Evolutionary conservation across 2,797 vertebrate species (phyloP).

Genomic region (Enoplosus armatus): DNA sequence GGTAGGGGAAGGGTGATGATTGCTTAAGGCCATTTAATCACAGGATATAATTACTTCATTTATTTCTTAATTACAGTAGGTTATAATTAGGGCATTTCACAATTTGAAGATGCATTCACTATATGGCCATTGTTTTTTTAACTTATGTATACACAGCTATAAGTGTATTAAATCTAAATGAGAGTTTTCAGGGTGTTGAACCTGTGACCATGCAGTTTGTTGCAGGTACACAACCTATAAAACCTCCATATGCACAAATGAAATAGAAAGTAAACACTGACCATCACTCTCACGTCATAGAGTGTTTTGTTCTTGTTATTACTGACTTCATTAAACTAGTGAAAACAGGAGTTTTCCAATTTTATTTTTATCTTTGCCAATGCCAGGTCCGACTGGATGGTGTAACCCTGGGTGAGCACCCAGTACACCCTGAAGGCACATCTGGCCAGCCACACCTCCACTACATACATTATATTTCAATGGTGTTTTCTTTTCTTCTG

Average conservation of each 20-base stretch:
- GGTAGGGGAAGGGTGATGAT: too few species aligned
- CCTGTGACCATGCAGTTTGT: background rate
- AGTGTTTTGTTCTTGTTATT: too few species aligned
- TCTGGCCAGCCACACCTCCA: background rate
- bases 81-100: constrained; percentile 16
- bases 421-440: background rate
- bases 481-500: too few species aligned
- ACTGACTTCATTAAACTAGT: too few species aligned
- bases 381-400: background rate
- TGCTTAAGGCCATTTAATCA: background rate
- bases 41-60: constrained; percentile 15
- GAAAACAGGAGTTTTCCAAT: background rate
- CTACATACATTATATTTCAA: background rate
- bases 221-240: background rate
- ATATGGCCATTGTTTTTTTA: background rate
- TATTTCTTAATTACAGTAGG: constrained; percentile 7
- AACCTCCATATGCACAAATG: too few species aligned
- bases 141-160: background rate
- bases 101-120: background rate
- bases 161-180: background rate
- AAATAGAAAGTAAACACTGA: too few species aligned
- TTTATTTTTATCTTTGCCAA: background rate
- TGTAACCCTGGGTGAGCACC: background rate
- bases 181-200: background rate
- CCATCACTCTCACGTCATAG: too few species aligned